Conservation (phyloP, 2,888 invertebrate species). For the Lycophotia porphyrea region DNA sequence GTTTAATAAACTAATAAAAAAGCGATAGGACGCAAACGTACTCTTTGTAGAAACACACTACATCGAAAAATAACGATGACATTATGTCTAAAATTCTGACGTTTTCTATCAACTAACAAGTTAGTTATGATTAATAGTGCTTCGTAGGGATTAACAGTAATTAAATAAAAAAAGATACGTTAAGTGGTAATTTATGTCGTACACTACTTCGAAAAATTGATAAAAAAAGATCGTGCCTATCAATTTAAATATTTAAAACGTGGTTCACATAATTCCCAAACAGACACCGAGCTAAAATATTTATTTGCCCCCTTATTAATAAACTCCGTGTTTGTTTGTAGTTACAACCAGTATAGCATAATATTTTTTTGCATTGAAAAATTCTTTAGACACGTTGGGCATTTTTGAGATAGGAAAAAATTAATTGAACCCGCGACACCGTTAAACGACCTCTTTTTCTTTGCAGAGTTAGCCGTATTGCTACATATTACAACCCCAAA, state of each 20-base stretch:
- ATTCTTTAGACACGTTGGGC: too few species aligned
- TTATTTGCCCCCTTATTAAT: not conserved
- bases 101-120: constrained; percentile 11
- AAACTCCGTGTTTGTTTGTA: not conserved
- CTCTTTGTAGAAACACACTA: constrained; percentile 1
- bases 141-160: not conserved
- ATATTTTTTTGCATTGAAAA: too few species aligned
- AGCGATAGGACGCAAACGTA: too few species aligned
- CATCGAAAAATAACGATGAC: constrained; percentile 14
- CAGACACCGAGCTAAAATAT: not conserved
- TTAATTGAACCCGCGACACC: too few species aligned
- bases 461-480: too few species aligned
- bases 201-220: not conserved
- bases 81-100: constrained; percentile 7
- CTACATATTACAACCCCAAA: too few species aligned
- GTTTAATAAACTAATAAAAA: not conserved
- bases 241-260: not conserved
- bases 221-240: constrained; percentile 3
- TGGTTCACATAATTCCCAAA: not conserved
- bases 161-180: not conserved
- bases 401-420: too few species aligned
- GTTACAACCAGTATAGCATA: not conserved
- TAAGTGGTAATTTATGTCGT: not conserved
- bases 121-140: constrained; percentile 10
- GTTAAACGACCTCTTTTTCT: too few species aligned